Percentiles rank a stretch among this genome's conserved stretches.
These are phyloP conservation scores for Mustelus asterias DNA, from an alignment of 2,113 vertebrate species.

Conservation along the genomic window DNA sequence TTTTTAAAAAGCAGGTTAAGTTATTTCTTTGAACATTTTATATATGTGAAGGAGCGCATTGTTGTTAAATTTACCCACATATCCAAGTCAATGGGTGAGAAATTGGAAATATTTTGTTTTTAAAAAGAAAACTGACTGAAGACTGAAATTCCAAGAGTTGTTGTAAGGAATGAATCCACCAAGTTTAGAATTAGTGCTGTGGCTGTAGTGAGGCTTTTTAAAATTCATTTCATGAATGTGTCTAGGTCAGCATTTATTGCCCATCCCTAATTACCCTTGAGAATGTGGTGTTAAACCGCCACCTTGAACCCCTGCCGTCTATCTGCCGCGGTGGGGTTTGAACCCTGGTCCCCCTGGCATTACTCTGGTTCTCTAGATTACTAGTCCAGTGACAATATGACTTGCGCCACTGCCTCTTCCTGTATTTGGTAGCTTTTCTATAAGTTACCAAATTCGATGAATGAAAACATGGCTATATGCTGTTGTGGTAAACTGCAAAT, in stretches of 20 bases:
- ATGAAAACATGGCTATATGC: background rate
- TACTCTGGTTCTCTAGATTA: too few species aligned
- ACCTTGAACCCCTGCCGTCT: too few species aligned
- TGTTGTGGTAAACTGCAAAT: background rate
- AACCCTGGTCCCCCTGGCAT: too few species aligned
- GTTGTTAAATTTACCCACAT: background rate
- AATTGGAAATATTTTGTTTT: background rate
- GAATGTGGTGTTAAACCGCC: too few species aligned
- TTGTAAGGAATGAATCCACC: background rate
- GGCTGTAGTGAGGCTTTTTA: background rate
- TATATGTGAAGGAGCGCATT: background rate
- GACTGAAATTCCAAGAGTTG: background rate
- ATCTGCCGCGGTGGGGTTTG: too few species aligned
- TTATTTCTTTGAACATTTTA: background rate
- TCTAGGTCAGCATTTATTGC: too few species aligned
- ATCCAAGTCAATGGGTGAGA: background rate
- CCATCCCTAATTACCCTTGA: too few species aligned
- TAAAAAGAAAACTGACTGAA: background rate
- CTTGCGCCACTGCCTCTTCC: too few species aligned
- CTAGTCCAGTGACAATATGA: too few species aligned
- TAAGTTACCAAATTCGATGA: background rate
- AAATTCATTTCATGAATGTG: too few species aligned
- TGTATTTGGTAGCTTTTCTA: background rate
- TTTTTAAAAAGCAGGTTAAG: background rate
- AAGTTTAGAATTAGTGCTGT: background rate